A percentile compares a stretch with the other conserved stretches of the same genome.
phyloP scores from a whole-genome alignment of 35 echinoderm and acorn worm species.

The Chiridota heheva region DNA sequence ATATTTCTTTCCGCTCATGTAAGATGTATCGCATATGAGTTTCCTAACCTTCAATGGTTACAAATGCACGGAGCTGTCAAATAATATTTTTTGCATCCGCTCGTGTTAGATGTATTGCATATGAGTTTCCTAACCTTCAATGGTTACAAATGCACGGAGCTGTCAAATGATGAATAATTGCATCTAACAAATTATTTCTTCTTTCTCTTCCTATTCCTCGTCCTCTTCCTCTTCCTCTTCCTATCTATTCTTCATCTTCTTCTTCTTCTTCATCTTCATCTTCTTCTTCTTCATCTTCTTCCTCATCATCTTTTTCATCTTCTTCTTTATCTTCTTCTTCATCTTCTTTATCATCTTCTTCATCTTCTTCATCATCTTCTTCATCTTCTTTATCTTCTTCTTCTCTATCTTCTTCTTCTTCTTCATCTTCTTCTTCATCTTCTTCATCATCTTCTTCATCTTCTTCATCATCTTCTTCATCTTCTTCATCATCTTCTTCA shows the following conservation, averaged over 20 bases:
- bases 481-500: not conserved
- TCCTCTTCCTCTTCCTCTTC: not conserved
- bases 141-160: no score
- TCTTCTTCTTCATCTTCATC: not conserved
- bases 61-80: no score
- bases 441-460: not conserved
- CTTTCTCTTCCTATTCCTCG: no score
- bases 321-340: not conserved
- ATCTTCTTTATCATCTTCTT: not conserved
- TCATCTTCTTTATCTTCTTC: not conserved
- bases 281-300: not conserved
- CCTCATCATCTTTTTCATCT: not conserved
- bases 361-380: not conserved
- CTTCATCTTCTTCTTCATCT: slow-evolving; percentile 1
- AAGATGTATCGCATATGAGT: no score
- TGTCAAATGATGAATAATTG: no score
- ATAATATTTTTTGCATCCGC: no score
- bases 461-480: no score
- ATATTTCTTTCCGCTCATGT: no score
- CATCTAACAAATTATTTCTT: not conserved
- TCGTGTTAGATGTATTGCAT: no score
- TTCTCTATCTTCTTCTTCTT: not conserved
- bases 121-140: no score
- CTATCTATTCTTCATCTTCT: not conserved
- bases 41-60: no score